phyloP scores from a whole-genome alignment of 2,797 vertebrate species.

The Neosalanx taihuensis region DNA sequence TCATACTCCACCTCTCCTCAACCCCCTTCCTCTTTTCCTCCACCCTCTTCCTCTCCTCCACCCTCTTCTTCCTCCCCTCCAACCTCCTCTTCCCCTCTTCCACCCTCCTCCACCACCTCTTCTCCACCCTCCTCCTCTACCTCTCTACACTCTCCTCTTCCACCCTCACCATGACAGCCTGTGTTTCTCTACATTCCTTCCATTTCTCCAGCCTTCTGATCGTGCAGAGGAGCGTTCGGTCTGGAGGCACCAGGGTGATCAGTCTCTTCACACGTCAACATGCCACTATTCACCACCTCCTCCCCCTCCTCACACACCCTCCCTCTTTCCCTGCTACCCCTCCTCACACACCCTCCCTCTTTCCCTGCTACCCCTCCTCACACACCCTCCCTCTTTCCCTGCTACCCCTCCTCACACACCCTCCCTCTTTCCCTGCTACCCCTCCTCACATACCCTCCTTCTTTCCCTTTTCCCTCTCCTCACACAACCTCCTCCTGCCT shows the following conservation, averaged over 20 bases:
- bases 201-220: constrained; percentile 9
- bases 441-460: background rate
- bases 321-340: background rate
- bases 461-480: background rate
- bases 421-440: background rate
- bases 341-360: background rate
- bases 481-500: constrained; percentile 6
- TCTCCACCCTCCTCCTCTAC: background rate
- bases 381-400: constrained; percentile 5
- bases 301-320: background rate
- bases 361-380: background rate
- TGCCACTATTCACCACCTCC: background rate
- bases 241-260: constrained; percentile 49
- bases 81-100: too few species aligned
- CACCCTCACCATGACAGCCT: background rate
- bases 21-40: too few species aligned
- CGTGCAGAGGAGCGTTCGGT: constrained; percentile 39
- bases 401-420: background rate
- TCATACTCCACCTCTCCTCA: too few species aligned
- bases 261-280: constrained; percentile 40
- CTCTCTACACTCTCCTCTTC: background rate
- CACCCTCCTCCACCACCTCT: background rate
- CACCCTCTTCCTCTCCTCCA: too few species aligned
- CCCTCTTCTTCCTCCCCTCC: too few species aligned
- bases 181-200: constrained; percentile 34